Evolutionary conservation across 2,888 invertebrate species (phyloP).

Genomic region (Folsomia candida): DNA sequence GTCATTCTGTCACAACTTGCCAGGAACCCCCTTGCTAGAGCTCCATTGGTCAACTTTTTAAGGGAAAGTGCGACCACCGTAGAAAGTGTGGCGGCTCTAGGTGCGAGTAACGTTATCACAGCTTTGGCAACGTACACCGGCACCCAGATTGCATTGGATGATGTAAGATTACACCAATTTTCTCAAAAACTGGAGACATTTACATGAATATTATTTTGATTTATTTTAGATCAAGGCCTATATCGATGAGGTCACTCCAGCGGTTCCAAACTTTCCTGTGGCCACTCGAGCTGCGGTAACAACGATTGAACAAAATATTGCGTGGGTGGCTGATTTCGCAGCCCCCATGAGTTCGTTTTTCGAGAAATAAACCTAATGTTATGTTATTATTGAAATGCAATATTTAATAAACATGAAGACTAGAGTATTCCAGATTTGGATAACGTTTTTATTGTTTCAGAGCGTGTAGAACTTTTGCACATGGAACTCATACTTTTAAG

Average conservation of each 20-base stretch:
- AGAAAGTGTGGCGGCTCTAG: constrained; percentile 16
- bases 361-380: neutral
- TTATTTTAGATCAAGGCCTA: neutral
- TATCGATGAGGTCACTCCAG: neutral
- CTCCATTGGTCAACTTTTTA: constrained; percentile 18
- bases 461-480: neutral
- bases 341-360: neutral
- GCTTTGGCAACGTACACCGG: constrained; percentile 26
- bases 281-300: neutral
- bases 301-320: constrained; percentile 31
- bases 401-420: neutral
- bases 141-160: constrained; percentile 19
- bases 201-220: no score
- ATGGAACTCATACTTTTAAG: constrained; percentile 7
- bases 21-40: constrained; percentile 25
- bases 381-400: neutral
- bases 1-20: constrained; percentile 28
- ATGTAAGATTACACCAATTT: constrained; percentile 20
- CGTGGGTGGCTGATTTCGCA: constrained; percentile 32
- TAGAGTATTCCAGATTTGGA: neutral
- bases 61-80: constrained; percentile 16
- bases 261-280: neutral
- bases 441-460: constrained; percentile 2
- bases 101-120: constrained; percentile 9
- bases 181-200: neutral